Evolutionary conservation across 2,888 invertebrate genomes (phyloP).

Genomic region (Eupithecia subumbrata): DNA sequence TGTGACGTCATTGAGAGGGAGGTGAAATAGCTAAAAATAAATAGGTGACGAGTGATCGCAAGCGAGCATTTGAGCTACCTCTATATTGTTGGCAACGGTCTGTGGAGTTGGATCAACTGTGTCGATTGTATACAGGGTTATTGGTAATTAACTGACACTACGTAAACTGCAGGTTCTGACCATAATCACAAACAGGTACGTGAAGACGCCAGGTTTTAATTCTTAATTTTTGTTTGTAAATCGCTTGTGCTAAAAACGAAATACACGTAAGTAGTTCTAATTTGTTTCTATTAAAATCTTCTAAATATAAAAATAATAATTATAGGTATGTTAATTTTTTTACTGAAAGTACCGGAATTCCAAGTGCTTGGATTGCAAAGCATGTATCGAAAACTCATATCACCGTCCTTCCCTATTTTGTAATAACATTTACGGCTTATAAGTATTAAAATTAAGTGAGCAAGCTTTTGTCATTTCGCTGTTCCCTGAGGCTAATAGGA

Average conservation of each 20-base stretch:
- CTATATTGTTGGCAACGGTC: background rate
- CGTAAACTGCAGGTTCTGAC: no score
- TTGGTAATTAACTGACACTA: no score
- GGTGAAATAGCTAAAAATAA: no score
- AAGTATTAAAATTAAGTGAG: constrained; percentile 16
- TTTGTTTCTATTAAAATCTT: background rate
- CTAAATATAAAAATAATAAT: background rate
- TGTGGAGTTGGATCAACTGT: background rate
- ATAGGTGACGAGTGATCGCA: background rate
- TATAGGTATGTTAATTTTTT: no score
- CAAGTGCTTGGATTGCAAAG: background rate
- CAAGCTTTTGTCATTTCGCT: constrained; percentile 22
- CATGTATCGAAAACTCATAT: background rate
- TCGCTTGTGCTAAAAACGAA: background rate
- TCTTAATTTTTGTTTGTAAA: no score
- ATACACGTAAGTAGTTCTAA: background rate
- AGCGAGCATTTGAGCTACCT: background rate
- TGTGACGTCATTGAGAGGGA: no score
- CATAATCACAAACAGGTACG: no score
- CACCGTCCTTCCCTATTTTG: background rate
- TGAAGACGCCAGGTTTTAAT: no score
- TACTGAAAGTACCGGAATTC: background rate
- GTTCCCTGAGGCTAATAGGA: constrained; percentile 24
- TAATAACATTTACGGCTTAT: background rate
- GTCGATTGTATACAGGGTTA: background rate